Conservation (phyloP, 1,140 invertebrate species). For the Drosophila repleta region DNA sequence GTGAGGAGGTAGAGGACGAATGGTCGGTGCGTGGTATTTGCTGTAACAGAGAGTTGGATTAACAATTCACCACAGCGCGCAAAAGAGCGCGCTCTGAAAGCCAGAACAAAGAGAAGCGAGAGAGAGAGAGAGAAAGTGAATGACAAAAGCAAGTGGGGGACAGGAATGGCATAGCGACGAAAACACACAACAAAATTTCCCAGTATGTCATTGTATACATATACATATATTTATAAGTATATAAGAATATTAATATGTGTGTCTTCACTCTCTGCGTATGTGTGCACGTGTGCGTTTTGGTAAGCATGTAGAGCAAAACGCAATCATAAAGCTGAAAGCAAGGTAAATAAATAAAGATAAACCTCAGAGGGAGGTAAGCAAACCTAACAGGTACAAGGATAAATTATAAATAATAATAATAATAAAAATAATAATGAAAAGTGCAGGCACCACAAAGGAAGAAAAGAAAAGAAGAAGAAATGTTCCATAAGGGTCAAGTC, state of each 20-base stretch:
- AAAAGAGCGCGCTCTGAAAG: slow-evolving; percentile 12
- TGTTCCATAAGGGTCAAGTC: not conserved
- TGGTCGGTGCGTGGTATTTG: not conserved
- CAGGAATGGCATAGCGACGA: slow-evolving; percentile 2
- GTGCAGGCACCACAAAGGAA: slow-evolving; percentile 4
- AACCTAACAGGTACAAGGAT: slow-evolving; percentile 66
- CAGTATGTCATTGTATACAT: slow-evolving; percentile 35
- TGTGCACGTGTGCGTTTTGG: slow-evolving; percentile 5
- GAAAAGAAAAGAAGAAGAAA: slow-evolving; percentile 6
- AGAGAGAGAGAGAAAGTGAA: slow-evolving; percentile 14
- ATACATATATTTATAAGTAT: too few species aligned
- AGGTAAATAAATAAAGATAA: slow-evolving; percentile 22
- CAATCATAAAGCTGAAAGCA: slow-evolving; percentile 36
- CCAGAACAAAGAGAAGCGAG: not conserved
- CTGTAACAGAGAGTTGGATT: slow-evolving; percentile 11
- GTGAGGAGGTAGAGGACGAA: not conserved
- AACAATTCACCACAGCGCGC: slow-evolving; percentile 32
- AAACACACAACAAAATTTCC: slow-evolving; percentile 58
- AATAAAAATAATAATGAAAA: slow-evolving; percentile 51
- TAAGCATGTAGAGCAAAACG: slow-evolving; percentile 55
- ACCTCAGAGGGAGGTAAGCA: slow-evolving; percentile 14
- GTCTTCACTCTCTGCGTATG: slow-evolving; percentile 9
- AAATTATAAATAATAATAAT: slow-evolving; percentile 47
- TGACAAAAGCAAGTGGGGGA: not conserved
- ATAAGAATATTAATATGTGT: too few species aligned